Percentiles rank a stretch among this genome's conserved stretches.
Conservation (phyloP, 1,140 invertebrate genomes). For the Drosophila pachea region DNA sequence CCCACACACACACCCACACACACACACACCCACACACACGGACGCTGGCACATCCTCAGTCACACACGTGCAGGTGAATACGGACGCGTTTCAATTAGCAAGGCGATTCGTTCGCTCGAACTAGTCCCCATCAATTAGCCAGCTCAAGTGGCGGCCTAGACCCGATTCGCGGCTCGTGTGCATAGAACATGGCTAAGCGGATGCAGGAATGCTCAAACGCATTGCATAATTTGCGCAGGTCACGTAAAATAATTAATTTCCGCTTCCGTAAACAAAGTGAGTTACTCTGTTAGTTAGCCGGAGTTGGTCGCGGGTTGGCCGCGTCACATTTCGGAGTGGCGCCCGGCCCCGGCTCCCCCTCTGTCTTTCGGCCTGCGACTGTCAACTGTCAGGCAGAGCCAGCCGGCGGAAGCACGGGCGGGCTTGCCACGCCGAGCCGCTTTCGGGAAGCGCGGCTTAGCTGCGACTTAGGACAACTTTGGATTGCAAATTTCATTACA, state of each 20-base stretch:
- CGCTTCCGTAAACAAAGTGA: conserved; percentile 62
- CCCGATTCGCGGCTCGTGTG: conserved; percentile 5
- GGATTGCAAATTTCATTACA: conserved; percentile 51
- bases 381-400: conserved; percentile 9
- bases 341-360: neutral
- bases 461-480: conserved; percentile 44
- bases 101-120: too few species aligned
- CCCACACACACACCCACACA: too few species aligned
- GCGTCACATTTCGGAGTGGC: neutral
- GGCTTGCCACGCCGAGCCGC: conserved; percentile 5
- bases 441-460: conserved; percentile 37
- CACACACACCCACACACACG: too few species aligned
- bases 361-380: conserved; percentile 19
- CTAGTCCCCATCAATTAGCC: too few species aligned
- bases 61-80: too few species aligned
- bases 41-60: too few species aligned
- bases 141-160: neutral
- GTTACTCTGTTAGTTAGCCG: conserved; percentile 39
- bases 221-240: conserved; percentile 61
- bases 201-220: conserved; percentile 26
- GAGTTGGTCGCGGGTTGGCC: conserved; percentile 4
- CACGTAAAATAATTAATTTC: conserved; percentile 74
- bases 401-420: neutral
- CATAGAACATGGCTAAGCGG: conserved; percentile 13
- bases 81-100: too few species aligned